Evolutionary conservation across 2,888 invertebrate genomes (phyloP).

Genomic region (Drosophila monieri): DNA sequence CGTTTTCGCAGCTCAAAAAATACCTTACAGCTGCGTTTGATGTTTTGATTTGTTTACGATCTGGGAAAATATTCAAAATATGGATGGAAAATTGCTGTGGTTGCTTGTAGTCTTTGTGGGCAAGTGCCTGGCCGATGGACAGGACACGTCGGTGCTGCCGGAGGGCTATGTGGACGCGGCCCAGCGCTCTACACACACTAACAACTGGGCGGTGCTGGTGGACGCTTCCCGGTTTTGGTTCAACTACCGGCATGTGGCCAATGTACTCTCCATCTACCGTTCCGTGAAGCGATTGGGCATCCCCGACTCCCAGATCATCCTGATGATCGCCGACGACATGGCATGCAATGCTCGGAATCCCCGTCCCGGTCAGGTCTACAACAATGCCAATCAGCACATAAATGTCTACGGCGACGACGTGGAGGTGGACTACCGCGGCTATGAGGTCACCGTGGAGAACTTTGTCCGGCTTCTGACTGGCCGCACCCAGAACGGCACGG

Average conservation of each 20-base stretch:
- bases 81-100: constrained; percentile 5
- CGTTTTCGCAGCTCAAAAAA: constrained; percentile 1
- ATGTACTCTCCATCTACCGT: constrained; percentile 98
- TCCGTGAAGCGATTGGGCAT: constrained; percentile 99
- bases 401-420: constrained; percentile 99
- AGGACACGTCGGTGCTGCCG: constrained; percentile 67
- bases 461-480: constrained; percentile 98
- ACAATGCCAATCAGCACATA: constrained; percentile 98
- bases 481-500: constrained; percentile 95
- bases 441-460: constrained; percentile 98
- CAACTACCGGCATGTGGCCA: constrained; percentile 99
- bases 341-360: constrained; percentile 99
- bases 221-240: constrained; percentile 99
- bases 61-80: constrained; percentile 2
- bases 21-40: constrained; percentile 1
- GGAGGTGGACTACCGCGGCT: constrained; percentile 98
- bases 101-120: not conserved
- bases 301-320: constrained; percentile 98
- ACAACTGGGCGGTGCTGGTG: constrained; percentile 99
- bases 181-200: constrained; percentile 89
- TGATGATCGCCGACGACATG: constrained; percentile 99
- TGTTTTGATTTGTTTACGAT: constrained; percentile 4
- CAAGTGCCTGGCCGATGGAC: constrained; percentile 2
- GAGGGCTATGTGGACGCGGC: constrained; percentile 80
- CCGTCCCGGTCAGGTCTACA: constrained; percentile 98